Base-by-base conservation (phyloP, 1,140 invertebrate species). In the Bombus confusus region DNA sequence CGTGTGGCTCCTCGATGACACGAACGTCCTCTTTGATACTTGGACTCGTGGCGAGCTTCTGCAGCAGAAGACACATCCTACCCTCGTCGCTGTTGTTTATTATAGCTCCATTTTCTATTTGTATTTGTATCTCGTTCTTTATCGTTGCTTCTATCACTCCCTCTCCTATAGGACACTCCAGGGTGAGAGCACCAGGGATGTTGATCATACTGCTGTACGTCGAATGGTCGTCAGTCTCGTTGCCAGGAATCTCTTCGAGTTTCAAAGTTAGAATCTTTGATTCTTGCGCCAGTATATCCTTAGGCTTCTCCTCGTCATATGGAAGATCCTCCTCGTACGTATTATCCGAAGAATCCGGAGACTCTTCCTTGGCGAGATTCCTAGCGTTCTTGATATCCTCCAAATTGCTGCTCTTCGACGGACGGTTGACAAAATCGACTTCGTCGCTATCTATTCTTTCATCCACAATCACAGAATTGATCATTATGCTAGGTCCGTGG, bases 161-260 rank as follows among this genome's bases (percentile, higher is more conserved):
- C 2, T 62, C 43, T 4, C 39, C 84, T 1, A 64, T 74, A 0
- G 83, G 73, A 87, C 79, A 91, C 73, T 94, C 92, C 18, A 90
- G 18, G 0, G 88, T 86, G 1, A 92, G 37, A 18, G 59, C 84
- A 43, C 88, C 80, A 0, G 91, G 86, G 43, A 93, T 88, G 62
- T 87, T 90, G 28, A 93, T 86, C 9, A 78, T 85, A 64, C 86
- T 90, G 39, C 80, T 87, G 79, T 93, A 91, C 10, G 87, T 86
- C 12, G 95, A 95, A 85, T 95, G 95, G 57, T 95, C 94, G 62
- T 96, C 95, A 57, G 90, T 88, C 28, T 96, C 95, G 59, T 86
- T 92, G 47, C 31, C 68, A 41, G 59, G 43, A 0, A 64, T 76
- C 3, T 91, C 88, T 0, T 93, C 92, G 1, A n/a, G 2, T 10